Conservation (phyloP, 2,113 vertebrate species). For the Urocynchramus pylzowi region DNA sequence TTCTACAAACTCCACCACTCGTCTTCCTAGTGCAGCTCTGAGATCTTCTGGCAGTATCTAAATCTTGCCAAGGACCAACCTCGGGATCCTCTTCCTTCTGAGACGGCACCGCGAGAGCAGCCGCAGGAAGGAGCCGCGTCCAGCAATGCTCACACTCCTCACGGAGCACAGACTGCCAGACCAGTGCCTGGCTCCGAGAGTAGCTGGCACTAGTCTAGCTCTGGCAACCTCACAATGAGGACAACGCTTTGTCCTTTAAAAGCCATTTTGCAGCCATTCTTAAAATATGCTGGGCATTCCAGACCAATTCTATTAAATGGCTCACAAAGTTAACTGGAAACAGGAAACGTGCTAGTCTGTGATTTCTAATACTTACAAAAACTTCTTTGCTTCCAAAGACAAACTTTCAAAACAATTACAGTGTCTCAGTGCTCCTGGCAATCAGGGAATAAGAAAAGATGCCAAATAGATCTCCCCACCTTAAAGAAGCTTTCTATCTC, state of each 20-base stretch:
- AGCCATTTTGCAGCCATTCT: background rate
- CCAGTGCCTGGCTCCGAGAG: background rate
- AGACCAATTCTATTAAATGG: background rate
- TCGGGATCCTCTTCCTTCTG: background rate
- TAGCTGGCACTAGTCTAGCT: background rate
- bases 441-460: background rate
- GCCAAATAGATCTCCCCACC: background rate
- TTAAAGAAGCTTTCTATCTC: background rate
- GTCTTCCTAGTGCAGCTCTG: background rate
- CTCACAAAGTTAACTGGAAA: background rate
- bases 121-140: background rate
- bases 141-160: background rate
- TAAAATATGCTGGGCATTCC: background rate
- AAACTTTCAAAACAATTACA: background rate
- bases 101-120: fast-evolving
- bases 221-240: background rate
- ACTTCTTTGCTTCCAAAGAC: background rate
- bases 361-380: background rate
- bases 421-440: background rate
- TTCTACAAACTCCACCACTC: background rate
- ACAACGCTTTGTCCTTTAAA: background rate
- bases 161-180: background rate
- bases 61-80: background rate
- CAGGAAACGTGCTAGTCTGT: background rate
- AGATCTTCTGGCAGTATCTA: background rate